Evolutionary conservation across 2,797 vertebrate genomes (phyloP), one percentile per base, ranked within the genome.

Genomic region (Cirrhinus molitorella): DNA sequence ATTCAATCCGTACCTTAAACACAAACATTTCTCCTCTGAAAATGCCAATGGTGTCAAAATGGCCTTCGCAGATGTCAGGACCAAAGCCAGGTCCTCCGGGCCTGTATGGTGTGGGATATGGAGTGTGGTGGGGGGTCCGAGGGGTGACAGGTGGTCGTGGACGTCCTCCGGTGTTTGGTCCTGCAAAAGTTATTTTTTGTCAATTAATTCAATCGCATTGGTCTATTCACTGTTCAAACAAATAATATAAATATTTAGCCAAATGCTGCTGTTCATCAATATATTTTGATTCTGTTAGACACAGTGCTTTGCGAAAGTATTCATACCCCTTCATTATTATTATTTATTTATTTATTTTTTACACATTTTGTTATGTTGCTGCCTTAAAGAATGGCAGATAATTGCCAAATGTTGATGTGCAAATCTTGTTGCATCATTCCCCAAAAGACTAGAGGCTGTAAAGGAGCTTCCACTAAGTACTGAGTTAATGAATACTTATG

Each of bases 21-120:
- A 98, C 95, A 89, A 98, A 98, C 96, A 97, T 97, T 89, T 98
- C 97, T 83, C 97, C 97, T 84, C 97, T 94, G 31, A 98, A 94
- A 89, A 96, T 92, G 51, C 90, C 95, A 25, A 98, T 96, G 0
- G 96, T 97, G 91, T 98, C 97, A 70, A 97, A 98, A 89, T 96
- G 95, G 23, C 97, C 97, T 0, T 97, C 95, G 28, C 97, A 98
- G 91, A 97, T 95, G 89, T 96, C 95, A 71, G 97, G 97, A 28
- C 96, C 96, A 3, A 93, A 97, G 66, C 84, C 88, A 47, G 96
- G 92, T 40, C 53, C 82, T 87, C 90, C 84, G 80, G 94, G 85
- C 31, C 88, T 89, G 75, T 93, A 90, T 61, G 95, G 91, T 14
- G 94, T 91, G 83, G 94, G 91, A 5, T 90, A 71, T 0, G 93